These are phyloP conservation scores for Baryphthengus martii DNA, from an alignment of 2,113 vertebrate genomes.

Conservation along the genomic window DNA sequence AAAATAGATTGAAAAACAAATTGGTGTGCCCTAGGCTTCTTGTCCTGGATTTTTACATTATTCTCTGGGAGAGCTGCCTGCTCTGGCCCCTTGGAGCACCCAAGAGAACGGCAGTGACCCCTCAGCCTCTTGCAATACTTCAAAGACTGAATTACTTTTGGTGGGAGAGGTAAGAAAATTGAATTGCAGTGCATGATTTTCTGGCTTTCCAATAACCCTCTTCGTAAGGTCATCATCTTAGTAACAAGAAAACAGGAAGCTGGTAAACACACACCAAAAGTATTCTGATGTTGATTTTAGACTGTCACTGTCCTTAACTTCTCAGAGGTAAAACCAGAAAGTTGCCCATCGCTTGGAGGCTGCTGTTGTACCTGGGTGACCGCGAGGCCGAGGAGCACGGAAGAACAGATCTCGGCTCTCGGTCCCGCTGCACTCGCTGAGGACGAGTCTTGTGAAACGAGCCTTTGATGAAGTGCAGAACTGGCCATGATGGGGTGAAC, in stretches of 20 bases:
- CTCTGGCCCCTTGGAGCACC: conserved; percentile 12
- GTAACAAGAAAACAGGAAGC: conserved; percentile 38
- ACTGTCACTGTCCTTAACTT: conserved; percentile 6
- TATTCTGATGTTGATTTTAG: conserved; percentile 36
- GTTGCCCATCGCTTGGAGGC: not conserved
- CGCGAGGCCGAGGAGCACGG: not conserved
- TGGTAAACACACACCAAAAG: not conserved
- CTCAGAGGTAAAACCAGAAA: not conserved
- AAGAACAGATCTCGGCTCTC: not conserved
- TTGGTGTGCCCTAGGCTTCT: conserved; percentile 53
- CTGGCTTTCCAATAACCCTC: conserved; percentile 31
- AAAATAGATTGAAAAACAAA: conserved; percentile 77
- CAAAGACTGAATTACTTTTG: conserved; percentile 46
- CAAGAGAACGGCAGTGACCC: conserved; percentile 29
- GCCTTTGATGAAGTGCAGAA: not conserved
- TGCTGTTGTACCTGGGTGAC: not conserved
- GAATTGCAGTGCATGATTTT: conserved; percentile 52
- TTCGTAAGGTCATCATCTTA: conserved; percentile 44
- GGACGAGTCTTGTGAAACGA: not conserved
- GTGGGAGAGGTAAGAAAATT: conserved; percentile 54
- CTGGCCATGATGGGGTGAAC: not conserved
- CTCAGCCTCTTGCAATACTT: conserved; percentile 40
- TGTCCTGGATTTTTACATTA: conserved; percentile 43
- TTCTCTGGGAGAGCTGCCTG: not conserved
- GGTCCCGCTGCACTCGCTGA: not conserved